Evolutionary conservation across 2,888 invertebrate genomes (phyloP).

Genomic region (Odontomyia ornata): DNA sequence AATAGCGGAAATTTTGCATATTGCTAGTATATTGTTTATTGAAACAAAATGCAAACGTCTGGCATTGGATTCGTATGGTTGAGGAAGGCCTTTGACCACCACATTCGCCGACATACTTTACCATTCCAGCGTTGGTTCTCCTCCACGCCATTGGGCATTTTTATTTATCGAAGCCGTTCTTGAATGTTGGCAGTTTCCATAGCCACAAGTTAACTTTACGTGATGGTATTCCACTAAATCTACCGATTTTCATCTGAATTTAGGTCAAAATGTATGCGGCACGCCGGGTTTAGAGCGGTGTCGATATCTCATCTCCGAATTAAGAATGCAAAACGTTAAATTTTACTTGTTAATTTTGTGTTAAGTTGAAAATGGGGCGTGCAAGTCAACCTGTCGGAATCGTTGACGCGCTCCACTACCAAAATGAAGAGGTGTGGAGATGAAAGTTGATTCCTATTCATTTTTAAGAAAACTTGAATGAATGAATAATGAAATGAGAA

Average conservation of each 20-base stretch:
- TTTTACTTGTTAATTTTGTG: no score
- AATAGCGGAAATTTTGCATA: slow-evolving; percentile 1
- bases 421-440: no score
- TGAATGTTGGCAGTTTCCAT: not conserved
- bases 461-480: no score
- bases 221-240: not conserved
- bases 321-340: no score
- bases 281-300: no score
- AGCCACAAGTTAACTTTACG: not conserved
- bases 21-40: not conserved
- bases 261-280: not conserved
- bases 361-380: no score
- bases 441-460: no score
- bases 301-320: no score
- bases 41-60: not conserved
- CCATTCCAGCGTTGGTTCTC: not conserved
- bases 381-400: no score
- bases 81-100: slow-evolving; percentile 10
- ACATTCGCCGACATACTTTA: not conserved
- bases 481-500: no score
- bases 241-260: not conserved
- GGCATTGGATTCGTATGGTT: no score
- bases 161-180: not conserved
- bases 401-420: no score
- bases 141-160: not conserved